A percentile compares a stretch with the other conserved stretches of the same genome.
These are phyloP conservation scores for mouse (Mus musculus) DNA, from an alignment of 2,113 vertebrate genomes.

Conservation along the genomic window DNA sequence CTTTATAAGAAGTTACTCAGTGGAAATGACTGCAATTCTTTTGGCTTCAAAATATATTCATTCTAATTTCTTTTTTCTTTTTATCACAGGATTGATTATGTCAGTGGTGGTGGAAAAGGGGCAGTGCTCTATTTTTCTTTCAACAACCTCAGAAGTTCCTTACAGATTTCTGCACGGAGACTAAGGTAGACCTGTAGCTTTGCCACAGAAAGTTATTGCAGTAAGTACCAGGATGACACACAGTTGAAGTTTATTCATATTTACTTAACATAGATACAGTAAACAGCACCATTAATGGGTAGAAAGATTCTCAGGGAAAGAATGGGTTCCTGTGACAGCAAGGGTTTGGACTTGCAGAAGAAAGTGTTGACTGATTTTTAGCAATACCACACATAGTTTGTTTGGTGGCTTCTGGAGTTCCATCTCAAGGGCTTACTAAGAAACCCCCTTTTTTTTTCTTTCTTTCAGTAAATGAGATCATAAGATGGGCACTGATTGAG, in stretches of 20 bases:
- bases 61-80: too few relatives aligned
- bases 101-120: too few relatives aligned
- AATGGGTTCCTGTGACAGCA: too few relatives aligned
- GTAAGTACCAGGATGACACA: too few relatives aligned
- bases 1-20: neutral
- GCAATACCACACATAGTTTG: neutral
- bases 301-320: neutral
- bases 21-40: neutral
- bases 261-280: neutral
- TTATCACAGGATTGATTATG: neutral
- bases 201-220: neutral
- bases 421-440: neutral
- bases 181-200: neutral
- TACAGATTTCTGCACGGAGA: too few relatives aligned
- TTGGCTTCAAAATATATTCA: neutral
- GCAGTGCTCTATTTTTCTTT: neutral
- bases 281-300: neutral
- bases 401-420: neutral
- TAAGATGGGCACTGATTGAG: neutral
- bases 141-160: neutral
- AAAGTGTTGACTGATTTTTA: neutral
- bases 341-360: neutral
- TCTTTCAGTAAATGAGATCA: neutral
- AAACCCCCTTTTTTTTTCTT: neutral
- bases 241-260: neutral